Evolutionary conservation across 2,888 invertebrate species (phyloP).

Genomic region (Oscheius myriophilus): DNA sequence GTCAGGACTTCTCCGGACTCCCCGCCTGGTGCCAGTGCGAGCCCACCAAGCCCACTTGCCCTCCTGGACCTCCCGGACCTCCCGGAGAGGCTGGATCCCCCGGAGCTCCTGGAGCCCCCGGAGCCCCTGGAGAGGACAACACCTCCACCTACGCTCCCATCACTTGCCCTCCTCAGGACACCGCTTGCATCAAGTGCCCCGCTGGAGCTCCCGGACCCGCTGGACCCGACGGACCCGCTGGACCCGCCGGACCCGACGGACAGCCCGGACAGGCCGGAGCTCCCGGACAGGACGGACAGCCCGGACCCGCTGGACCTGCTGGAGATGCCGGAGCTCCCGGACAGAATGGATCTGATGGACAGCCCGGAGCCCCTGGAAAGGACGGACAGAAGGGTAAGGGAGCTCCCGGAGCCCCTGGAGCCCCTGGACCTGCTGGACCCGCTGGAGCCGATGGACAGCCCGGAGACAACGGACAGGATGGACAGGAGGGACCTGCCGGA

Average conservation of each 20-base stretch:
- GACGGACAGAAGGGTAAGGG: conserved; percentile 34
- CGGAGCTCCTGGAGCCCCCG: conserved; percentile 57
- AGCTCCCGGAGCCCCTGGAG: conserved; percentile 56
- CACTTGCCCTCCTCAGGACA: conserved; percentile 50
- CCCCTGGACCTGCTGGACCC: conserved; percentile 52
- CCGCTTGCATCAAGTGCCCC: conserved; percentile 64
- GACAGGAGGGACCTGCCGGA: conserved; percentile 55
- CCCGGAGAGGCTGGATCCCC: conserved; percentile 55
- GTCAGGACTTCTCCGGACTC: conserved; percentile 60
- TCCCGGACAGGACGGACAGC: conserved; percentile 57
- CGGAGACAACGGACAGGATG: conserved; percentile 54
- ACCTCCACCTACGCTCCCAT: conserved; percentile 54
- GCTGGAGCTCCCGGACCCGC: conserved; percentile 61
- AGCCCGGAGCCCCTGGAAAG: conserved; percentile 45
- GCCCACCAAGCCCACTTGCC: conserved; percentile 63
- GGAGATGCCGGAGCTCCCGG: conserved; percentile 53
- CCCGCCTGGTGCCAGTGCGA: conserved; percentile 69
- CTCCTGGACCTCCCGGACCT: conserved; percentile 62
- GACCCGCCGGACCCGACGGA: conserved; percentile 59
- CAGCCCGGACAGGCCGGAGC: conserved; percentile 49
- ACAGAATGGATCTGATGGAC: conserved; percentile 39
- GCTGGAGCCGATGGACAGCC: conserved; percentile 57
- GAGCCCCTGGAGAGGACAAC: conserved; percentile 59
- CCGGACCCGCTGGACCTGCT: conserved; percentile 54
- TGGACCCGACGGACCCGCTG: conserved; percentile 60